These are phyloP conservation scores for Hypocryptadius cinnamomeus DNA, from an alignment of 2,113 vertebrate species.

Conservation along the genomic window DNA sequence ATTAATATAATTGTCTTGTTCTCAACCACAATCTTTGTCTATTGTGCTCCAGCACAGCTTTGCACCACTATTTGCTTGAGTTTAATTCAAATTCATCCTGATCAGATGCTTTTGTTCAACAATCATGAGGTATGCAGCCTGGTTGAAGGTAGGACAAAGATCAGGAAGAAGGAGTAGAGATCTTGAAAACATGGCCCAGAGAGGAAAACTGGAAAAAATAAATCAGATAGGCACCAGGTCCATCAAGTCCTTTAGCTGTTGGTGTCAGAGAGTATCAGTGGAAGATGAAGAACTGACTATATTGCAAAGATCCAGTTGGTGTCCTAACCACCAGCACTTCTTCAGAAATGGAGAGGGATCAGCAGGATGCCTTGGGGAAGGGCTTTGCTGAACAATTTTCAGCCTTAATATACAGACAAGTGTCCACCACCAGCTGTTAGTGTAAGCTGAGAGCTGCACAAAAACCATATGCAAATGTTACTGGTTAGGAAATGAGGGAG, in stretches of 20 bases:
- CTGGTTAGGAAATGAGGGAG: neutral
- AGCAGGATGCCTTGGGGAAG: neutral
- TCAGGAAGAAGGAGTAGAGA: neutral
- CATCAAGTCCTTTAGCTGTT: neutral
- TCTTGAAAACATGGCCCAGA: neutral
- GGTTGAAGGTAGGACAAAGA: neutral
- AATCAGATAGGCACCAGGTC: neutral
- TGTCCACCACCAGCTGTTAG: neutral
- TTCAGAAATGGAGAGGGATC: neutral
- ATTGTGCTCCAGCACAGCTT: neutral
- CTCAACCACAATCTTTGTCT: neutral
- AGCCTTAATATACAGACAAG: neutral
- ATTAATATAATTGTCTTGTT: conserved; percentile 1
- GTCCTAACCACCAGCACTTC: neutral
- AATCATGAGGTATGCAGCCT: neutral
- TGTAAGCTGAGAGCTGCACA: rapidly evolving
- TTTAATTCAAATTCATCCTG: neutral
- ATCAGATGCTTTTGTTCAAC: neutral
- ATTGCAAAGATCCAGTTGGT: neutral
- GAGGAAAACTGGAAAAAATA: neutral
- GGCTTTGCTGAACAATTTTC: neutral
- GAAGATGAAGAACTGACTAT: neutral
- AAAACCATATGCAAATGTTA: neutral
- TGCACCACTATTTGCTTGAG: neutral
- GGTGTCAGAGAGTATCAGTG: neutral